These are phyloP conservation scores for Pollicipes pollicipes DNA, from an alignment of 1,140 invertebrate species.

Conservation along the genomic window DNA sequence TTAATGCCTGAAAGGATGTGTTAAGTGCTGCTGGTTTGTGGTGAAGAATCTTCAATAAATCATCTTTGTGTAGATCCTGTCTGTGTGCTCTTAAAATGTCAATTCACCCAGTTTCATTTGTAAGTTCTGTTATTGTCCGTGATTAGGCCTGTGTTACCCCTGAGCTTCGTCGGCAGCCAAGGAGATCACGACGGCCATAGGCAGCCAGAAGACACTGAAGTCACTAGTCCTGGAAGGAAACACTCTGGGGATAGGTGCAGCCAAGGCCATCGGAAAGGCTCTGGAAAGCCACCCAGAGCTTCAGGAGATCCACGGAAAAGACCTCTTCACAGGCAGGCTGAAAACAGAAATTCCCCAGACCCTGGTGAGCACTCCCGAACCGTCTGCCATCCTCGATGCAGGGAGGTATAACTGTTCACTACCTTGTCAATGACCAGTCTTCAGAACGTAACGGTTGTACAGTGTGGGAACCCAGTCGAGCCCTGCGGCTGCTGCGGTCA, in stretches of 20 bases:
- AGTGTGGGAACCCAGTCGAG: too few species aligned
- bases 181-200: slow-evolving; percentile 42
- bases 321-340: slow-evolving; percentile 85
- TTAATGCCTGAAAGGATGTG: slow-evolving; percentile 13
- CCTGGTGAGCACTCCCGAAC: slow-evolving; percentile 34
- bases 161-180: slow-evolving; percentile 33
- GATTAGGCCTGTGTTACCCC: not conserved
- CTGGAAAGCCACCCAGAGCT: slow-evolving; percentile 55
- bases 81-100: slow-evolving; percentile 3
- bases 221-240: slow-evolving; percentile 74
- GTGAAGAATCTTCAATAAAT: not conserved
- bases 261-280: slow-evolving; percentile 60
- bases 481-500: too few species aligned
- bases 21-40: slow-evolving; percentile 7
- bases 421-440: too few species aligned
- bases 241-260: slow-evolving; percentile 73
- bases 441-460: too few species aligned
- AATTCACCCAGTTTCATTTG: not conserved
- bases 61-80: not conserved
- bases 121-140: slow-evolving; percentile 6
- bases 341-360: slow-evolving; percentile 89
- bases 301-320: slow-evolving; percentile 75
- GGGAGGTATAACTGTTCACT: too few species aligned
- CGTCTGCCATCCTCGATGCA: too few species aligned
- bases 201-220: slow-evolving; percentile 38